These are phyloP conservation scores for Meandrina meandrites DNA, from an alignment of 92 coral and sea anemone species.

Conservation along the genomic window DNA sequence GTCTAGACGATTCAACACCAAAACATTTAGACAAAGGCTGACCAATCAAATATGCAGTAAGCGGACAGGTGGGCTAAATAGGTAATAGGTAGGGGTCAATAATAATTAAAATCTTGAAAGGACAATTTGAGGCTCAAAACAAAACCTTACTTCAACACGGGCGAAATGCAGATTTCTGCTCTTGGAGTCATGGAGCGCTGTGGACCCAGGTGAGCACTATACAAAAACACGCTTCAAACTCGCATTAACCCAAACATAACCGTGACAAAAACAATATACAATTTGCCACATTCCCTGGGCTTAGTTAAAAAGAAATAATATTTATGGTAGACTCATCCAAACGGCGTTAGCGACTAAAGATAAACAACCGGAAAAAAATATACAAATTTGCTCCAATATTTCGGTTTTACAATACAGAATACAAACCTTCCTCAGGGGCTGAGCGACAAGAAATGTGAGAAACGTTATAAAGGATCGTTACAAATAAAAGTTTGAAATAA, in stretches of 20 bases:
- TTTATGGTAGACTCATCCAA: too few relatives aligned
- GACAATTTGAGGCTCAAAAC: neutral
- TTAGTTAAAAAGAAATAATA: too few relatives aligned
- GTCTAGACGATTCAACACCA: neutral
- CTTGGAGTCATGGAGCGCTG: neutral
- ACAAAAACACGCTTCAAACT: neutral
- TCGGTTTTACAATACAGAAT: too few relatives aligned
- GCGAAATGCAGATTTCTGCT: neutral
- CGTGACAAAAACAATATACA: neutral
- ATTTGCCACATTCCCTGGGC: neutral
- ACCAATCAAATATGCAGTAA: neutral
- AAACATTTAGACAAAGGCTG: neutral
- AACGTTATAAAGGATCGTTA: too few relatives aligned
- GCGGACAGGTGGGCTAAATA: neutral
- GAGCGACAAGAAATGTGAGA: too few relatives aligned
- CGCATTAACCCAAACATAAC: neutral
- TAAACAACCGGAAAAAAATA: too few relatives aligned
- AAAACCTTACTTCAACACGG: too few relatives aligned
- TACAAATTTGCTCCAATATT: too few relatives aligned
- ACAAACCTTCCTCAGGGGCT: too few relatives aligned
- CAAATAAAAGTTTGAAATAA: too few relatives aligned
- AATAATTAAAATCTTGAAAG: neutral
- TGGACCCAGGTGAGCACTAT: neutral
- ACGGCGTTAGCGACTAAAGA: too few relatives aligned
- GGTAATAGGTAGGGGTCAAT: neutral